Evolutionary conservation across 2,888 invertebrate species (phyloP).

Genomic region (Abrostola tripartita): DNA sequence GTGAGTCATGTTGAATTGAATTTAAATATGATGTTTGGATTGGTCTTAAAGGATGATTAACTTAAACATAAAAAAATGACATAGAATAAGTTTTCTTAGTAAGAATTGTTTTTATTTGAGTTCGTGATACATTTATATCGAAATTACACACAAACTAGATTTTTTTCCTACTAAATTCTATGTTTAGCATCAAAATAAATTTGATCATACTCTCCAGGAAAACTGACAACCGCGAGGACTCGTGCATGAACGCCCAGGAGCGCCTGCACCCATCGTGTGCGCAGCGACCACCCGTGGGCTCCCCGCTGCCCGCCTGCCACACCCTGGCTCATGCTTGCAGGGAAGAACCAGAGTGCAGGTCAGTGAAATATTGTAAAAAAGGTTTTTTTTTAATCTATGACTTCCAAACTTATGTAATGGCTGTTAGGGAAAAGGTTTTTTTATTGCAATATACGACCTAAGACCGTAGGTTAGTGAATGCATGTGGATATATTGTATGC

Average conservation of each 20-base stretch:
- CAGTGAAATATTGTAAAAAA: not conserved
- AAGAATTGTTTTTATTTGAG: not conserved
- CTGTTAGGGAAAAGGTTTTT: too few species aligned
- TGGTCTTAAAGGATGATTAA: too few species aligned
- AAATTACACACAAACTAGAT: too few species aligned
- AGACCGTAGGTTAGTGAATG: too few species aligned
- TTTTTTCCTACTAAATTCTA: not conserved
- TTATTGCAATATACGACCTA: too few species aligned
- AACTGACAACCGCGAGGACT: constrained; percentile 95
- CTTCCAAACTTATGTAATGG: too few species aligned
- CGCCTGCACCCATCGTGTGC: constrained; percentile 96
- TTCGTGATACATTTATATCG: not conserved
- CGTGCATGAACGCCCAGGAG: constrained; percentile 96
- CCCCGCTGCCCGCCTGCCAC: constrained; percentile 95
- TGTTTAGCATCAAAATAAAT: not conserved
- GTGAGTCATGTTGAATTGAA: constrained; percentile 86
- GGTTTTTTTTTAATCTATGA: not conserved
- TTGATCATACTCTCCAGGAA: constrained; percentile 88
- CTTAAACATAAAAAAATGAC: too few species aligned
- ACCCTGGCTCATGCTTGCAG: constrained; percentile 94
- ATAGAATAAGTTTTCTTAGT: not conserved
- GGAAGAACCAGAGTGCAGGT: constrained; percentile 95
- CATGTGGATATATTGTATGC: too few species aligned
- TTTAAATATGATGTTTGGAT: too few species aligned
- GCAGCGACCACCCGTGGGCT: constrained; percentile 91